phyloP scores from a whole-genome alignment of 2,797 vertebrate genomes.

The Heterohyrax brucei region DNA sequence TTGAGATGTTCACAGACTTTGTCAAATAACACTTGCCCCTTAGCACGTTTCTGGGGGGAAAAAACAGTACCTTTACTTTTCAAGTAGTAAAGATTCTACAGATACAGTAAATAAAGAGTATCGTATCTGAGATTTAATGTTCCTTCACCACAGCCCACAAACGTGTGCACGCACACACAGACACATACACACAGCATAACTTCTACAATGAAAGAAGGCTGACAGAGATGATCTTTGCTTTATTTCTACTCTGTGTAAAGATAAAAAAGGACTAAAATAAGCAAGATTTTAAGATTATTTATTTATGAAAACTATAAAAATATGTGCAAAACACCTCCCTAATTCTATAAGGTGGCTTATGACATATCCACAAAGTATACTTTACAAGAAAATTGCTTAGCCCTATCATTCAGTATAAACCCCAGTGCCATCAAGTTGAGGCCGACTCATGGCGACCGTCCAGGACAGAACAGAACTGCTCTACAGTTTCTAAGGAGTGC shows the following conservation, averaged over 20 bases:
- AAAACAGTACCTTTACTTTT: conserved; percentile 64
- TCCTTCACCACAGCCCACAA: too few relatives aligned
- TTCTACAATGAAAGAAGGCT: neutral
- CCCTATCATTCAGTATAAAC: neutral
- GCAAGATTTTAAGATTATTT: neutral
- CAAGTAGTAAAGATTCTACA: conserved; percentile 25
- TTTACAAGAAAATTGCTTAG: neutral
- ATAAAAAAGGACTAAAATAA: neutral
- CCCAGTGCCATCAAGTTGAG: too few relatives aligned
- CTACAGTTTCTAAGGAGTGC: too few relatives aligned
- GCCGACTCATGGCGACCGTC: too few relatives aligned
- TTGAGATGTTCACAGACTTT: conserved; percentile 98
- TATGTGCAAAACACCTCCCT: neutral
- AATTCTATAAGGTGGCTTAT: neutral
- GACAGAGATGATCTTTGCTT: neutral
- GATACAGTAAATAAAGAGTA: neutral
- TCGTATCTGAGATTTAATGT: neutral
- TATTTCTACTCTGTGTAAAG: neutral
- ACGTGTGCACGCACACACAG: too few relatives aligned
- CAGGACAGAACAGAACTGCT: too few relatives aligned
- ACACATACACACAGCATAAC: neutral
- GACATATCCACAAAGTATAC: neutral
- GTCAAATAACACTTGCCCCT: conserved; percentile 96
- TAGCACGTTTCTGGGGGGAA: conserved; percentile 95
- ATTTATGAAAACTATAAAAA: conserved; percentile 7